A percentile compares a stretch with the other conserved stretches of the same genome.
phyloP scores from a whole-genome alignment of 2,113 vertebrate species.

The Neolamprologus tretocephalus region DNA sequence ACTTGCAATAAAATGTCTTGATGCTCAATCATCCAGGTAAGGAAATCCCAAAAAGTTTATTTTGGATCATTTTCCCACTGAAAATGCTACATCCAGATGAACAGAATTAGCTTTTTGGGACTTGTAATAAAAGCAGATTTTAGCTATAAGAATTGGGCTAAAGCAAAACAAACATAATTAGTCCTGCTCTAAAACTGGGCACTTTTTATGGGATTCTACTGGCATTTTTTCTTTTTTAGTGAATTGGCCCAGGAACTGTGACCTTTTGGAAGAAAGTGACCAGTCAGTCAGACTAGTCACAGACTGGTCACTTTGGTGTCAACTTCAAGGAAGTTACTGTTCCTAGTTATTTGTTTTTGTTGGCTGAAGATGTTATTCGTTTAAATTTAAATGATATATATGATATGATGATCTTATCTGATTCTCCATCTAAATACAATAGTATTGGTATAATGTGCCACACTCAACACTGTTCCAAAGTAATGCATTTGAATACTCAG shows the following conservation, averaged over 20 bases:
- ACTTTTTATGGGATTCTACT: not conserved
- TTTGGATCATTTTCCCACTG: not conserved
- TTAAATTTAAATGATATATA: not conserved
- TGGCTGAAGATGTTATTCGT: accelerated
- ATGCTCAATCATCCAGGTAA: not conserved
- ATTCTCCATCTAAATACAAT: not conserved
- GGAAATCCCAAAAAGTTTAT: not conserved
- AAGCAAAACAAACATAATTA: not conserved
- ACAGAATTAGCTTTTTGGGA: not conserved
- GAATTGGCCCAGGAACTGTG: not conserved
- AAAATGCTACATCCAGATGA: accelerated
- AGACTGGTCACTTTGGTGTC: not conserved
- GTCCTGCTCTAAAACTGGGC: not conserved
- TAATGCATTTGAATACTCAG: not conserved
- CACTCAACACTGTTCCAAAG: not conserved
- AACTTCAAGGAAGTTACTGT: not conserved
- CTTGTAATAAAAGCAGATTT: not conserved
- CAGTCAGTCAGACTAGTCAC: not conserved
- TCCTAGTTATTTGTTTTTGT: not conserved
- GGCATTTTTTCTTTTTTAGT: accelerated
- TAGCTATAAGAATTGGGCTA: not conserved
- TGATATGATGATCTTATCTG: not conserved
- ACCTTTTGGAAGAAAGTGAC: accelerated
- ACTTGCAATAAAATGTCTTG: not conserved
- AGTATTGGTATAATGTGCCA: not conserved